Base-by-base conservation (phyloP, 23 tunicate genomes). In the Phallusia fumigata region DNA sequence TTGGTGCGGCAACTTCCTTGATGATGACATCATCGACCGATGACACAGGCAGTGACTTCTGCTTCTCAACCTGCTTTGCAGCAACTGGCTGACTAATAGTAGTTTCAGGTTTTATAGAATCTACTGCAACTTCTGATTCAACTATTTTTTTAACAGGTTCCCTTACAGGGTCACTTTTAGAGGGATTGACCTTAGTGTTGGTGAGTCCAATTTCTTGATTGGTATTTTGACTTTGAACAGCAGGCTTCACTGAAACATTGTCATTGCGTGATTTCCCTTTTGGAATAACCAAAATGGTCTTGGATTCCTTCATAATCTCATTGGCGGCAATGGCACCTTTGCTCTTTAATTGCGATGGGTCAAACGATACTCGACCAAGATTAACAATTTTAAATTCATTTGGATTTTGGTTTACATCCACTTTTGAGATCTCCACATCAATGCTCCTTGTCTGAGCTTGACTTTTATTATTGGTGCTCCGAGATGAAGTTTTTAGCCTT, bases 261-360 rank as follows among this genome's bases (percentile, higher is more conserved):
- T 24, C 28, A 24, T 58, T 58, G 3, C 13, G 16, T 24, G 69
- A 21, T 74, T 35, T 33, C 34, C 15, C 58, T 16, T 40, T 69
- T 33, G 90, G 90, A 0, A 86, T 76, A 45, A 86, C 80, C 53
- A 24, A 32, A 15, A 86, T 31, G 0, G 90, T 86, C 73, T 82
- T 65, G 24, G 84, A 80, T 32, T 86, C 80, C 53, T 86, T 86
- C 90, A 86, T 86, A 24, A 86, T 80, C 80, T 86, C 90, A 51
- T 86, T 86, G 15, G 84, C 84, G 30, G 80, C 80, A n/a, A 80
- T 80, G 11, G 90, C 90, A 19, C 79, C 84, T 74, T 80, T 51
- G 22, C 50, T 35, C 76, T 86, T 86, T 58, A 86, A 31, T 73
- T 33, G 24, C 1, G 84, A 80, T 12, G 84, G 78, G 40, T 86